These are phyloP conservation scores for Rhopalosiphum padi DNA, from an alignment of 1,140 invertebrate genomes.

Conservation along the genomic window DNA sequence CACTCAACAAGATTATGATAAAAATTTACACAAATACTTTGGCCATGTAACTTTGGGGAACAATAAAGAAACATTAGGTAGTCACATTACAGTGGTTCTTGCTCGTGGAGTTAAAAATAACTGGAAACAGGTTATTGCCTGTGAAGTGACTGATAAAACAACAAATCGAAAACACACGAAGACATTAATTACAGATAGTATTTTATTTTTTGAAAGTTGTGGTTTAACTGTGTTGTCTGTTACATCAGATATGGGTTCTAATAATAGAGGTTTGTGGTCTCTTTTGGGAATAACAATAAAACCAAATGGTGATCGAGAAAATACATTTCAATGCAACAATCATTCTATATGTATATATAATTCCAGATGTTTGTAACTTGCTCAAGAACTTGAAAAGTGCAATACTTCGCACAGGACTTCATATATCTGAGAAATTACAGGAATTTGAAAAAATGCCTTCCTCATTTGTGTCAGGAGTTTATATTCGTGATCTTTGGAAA, in stretches of 20 bases:
- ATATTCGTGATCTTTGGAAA: slow-evolving; percentile 1
- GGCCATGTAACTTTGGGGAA: not conserved
- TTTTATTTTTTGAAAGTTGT: slow-evolving; percentile 26
- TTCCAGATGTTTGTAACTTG: slow-evolving; percentile 4
- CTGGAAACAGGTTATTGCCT: not conserved
- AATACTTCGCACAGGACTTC: slow-evolving; percentile 15
- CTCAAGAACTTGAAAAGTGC: slow-evolving; percentile 10
- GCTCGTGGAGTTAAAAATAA: not conserved
- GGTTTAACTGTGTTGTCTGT: not conserved
- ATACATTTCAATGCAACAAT: slow-evolving; percentile 23
- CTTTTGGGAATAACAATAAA: slow-evolving; percentile 20
- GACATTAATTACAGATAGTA: slow-evolving; percentile 13
- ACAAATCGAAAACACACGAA: not conserved
- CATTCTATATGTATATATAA: slow-evolving; percentile 9
- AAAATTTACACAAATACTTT: slow-evolving; percentile 14
- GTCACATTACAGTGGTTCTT: slow-evolving; percentile 2
- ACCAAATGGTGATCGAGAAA: slow-evolving; percentile 16
- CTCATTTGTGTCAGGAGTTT: slow-evolving; percentile 3
- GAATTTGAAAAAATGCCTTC: slow-evolving; percentile 2
- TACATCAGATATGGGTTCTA: slow-evolving; percentile 16
- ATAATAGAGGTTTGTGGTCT: slow-evolving; percentile 2
- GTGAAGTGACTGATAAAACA: slow-evolving; percentile 20
- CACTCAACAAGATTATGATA: slow-evolving; percentile 19
- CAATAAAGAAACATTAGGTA: not conserved
- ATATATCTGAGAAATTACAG: not conserved